These are phyloP conservation scores for Erannis defoliaria DNA, from an alignment of 2,888 invertebrate species.

Conservation along the genomic window DNA sequence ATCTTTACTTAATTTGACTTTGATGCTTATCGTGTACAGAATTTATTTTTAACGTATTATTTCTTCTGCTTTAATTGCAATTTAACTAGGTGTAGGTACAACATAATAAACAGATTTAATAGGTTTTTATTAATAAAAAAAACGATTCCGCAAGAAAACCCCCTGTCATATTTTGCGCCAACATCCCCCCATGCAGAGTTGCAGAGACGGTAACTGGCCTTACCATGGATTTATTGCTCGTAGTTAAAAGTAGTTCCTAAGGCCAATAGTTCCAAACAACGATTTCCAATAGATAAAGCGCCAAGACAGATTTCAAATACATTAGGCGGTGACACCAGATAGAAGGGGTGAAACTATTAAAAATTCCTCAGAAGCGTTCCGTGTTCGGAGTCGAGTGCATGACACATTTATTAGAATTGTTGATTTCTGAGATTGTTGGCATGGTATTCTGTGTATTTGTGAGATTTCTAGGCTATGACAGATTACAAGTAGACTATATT, in stretches of 20 bases:
- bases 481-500: background rate
- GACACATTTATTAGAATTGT: conserved; percentile 74
- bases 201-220: conserved; percentile 70
- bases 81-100: too few species aligned
- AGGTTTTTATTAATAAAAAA: too few species aligned
- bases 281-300: conserved; percentile 84
- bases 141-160: background rate
- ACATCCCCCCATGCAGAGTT: conserved; percentile 72
- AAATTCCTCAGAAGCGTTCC: conserved; percentile 71
- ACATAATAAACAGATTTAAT: background rate
- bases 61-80: too few species aligned
- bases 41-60: too few species aligned
- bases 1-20: too few species aligned
- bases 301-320: conserved; percentile 84
- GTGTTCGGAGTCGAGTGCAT: conserved; percentile 65
- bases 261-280: conserved; percentile 83
- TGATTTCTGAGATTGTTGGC: conserved; percentile 46
- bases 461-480: conserved; percentile 10
- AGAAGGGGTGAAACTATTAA: conserved; percentile 78
- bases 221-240: conserved; percentile 81
- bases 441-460: conserved; percentile 20
- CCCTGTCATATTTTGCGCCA: conserved; percentile 45
- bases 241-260: conserved; percentile 83
- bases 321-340: conserved; percentile 73
- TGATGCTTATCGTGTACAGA: too few species aligned